Evolutionary conservation across 2,797 vertebrate species (phyloP).

Genomic region (Adelosebastes latens): DNA sequence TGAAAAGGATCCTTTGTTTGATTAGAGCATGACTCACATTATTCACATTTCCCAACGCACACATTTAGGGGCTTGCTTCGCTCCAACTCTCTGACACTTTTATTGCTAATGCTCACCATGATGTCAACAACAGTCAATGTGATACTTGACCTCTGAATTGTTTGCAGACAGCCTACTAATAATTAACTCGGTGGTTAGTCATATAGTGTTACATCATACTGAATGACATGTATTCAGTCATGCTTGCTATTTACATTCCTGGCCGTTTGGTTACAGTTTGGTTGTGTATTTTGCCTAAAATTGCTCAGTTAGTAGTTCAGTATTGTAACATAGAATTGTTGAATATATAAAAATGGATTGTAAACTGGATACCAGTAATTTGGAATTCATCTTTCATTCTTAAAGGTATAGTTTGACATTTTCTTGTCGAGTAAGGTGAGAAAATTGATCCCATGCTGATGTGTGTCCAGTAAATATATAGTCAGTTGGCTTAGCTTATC

Average conservation of each 20-base stretch:
- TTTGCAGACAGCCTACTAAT: constrained; percentile 1
- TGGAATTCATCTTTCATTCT: background rate
- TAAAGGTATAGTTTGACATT: background rate
- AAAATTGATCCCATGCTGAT: background rate
- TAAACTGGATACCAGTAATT: background rate
- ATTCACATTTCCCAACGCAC: background rate
- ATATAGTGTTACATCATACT: background rate
- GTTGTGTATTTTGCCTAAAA: background rate
- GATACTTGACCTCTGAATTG: constrained; percentile 27
- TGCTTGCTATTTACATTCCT: constrained; percentile 1
- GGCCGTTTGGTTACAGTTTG: background rate
- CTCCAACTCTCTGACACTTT: background rate
- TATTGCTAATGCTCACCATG: constrained; percentile 4
- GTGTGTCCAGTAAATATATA: background rate
- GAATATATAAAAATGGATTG: background rate
- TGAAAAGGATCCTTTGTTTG: background rate
- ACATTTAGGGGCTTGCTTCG: constrained; percentile 7
- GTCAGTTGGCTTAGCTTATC: background rate
- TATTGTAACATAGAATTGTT: too few relatives aligned
- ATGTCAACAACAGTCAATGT: constrained; percentile 4
- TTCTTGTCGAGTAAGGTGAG: background rate
- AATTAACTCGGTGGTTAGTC: constrained; percentile 19
- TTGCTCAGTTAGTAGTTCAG: background rate
- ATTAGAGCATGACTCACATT: background rate
- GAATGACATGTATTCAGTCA: background rate